A percentile compares a stretch with the other conserved stretches of the same genome.
These are phyloP conservation scores for Corticium candelabrum DNA, from an alignment of 37 sponge, comb jelly and placozoan genomes.

Conservation along the genomic window DNA sequence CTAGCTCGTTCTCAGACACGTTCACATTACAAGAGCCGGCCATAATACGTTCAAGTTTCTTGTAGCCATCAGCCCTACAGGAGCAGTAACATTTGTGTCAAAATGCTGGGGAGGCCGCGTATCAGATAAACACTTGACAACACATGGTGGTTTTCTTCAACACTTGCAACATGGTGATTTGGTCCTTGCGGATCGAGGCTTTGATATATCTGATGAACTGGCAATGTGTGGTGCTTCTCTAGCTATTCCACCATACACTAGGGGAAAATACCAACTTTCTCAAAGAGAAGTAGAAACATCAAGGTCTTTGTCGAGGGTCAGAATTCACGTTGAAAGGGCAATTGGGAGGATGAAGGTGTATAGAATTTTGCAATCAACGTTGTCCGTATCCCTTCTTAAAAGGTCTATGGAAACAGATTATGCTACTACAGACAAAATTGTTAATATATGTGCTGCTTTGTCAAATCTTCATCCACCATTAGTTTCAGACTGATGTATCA, in stretches of 20 bases:
- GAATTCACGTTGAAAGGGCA: slow-evolving; percentile 58
- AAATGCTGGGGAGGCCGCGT: slow-evolving; percentile 54
- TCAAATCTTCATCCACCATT: too few relatives aligned
- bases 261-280: slow-evolving; percentile 50
- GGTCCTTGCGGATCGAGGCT: slow-evolving; percentile 48
- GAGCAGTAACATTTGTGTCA: slow-evolving; percentile 7
- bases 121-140: slow-evolving; percentile 49
- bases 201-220: slow-evolving; percentile 24
- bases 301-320: slow-evolving; percentile 28
- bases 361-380: too few relatives aligned
- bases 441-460: too few relatives aligned
- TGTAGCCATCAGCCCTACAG: background rate
- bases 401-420: too few relatives aligned
- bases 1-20: background rate
- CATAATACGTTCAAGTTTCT: slow-evolving; percentile 6
- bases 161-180: slow-evolving; percentile 14
- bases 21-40: slow-evolving; percentile 5
- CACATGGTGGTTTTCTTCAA: slow-evolving; percentile 35
- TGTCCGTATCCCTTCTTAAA: too few relatives aligned
- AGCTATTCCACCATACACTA: slow-evolving; percentile 39
- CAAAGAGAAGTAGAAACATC: slow-evolving; percentile 34
- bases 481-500: too few relatives aligned
- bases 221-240: slow-evolving; percentile 33
- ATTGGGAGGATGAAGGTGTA: too few relatives aligned
- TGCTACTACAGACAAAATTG: slow-evolving; percentile 39